Evolutionary conservation across 2,113 vertebrate genomes (phyloP).

Genomic region (Pongo abelii): DNA sequence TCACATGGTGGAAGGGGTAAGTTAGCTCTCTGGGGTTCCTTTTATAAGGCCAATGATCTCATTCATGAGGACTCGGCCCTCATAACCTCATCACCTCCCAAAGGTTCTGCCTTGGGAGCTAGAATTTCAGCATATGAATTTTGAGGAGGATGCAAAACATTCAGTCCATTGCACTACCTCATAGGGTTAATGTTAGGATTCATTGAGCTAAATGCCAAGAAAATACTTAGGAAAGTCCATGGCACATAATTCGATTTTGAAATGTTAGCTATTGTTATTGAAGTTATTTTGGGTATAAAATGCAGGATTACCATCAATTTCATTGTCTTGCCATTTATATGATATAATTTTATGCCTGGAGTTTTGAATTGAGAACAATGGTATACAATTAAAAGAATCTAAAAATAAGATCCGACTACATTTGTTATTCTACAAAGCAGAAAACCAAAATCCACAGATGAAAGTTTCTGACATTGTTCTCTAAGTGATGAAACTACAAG

Average conservation of each 20-base stretch:
- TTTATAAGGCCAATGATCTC: not conserved
- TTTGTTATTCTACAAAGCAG: conserved; percentile 33
- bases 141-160: not conserved
- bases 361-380: conserved; percentile 64
- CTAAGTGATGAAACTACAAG: conserved; percentile 39
- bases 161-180: not conserved
- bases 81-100: not conserved
- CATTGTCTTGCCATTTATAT: conserved; percentile 65
- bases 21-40: not conserved
- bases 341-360: conserved; percentile 37
- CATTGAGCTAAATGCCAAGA: conserved; percentile 13
- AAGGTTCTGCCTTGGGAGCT: not conserved
- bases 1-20: no score
- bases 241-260: conserved; percentile 36
- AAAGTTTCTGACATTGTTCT: conserved; percentile 33
- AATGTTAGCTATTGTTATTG: conserved; percentile 56
- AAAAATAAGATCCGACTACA: conserved; percentile 54
- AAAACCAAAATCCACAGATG: conserved; percentile 31
- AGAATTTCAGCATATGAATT: not conserved
- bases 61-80: not conserved
- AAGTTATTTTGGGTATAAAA: conserved; percentile 56
- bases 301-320: conserved; percentile 41
- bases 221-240: not conserved
- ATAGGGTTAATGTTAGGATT: not conserved
- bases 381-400: conserved; percentile 49